These are phyloP conservation scores for Ericerus pela DNA, from an alignment of 1,140 invertebrate species.

Conservation along the genomic window DNA sequence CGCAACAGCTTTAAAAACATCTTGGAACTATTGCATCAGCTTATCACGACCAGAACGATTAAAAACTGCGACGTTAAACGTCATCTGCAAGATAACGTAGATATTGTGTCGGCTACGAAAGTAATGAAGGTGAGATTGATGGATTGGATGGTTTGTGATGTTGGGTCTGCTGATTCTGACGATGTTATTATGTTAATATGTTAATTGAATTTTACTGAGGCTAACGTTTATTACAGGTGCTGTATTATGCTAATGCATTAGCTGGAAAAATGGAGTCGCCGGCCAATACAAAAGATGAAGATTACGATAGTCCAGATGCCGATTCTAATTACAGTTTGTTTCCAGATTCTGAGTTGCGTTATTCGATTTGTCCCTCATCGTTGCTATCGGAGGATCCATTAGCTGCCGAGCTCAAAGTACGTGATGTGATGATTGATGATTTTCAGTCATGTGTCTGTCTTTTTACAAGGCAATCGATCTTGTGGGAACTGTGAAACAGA, in stretches of 20 bases:
- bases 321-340: conserved; percentile 16
- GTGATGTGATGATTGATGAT: background rate
- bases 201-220: background rate
- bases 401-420: conserved; percentile 28
- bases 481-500: background rate
- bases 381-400: conserved; percentile 39
- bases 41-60: conserved; percentile 67
- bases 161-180: conserved; percentile 15
- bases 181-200: background rate
- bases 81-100: conserved; percentile 66
- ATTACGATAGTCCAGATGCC: background rate
- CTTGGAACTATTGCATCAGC: conserved; percentile 67
- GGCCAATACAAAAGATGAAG: conserved; percentile 40
- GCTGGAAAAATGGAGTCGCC: conserved; percentile 61
- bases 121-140: conserved; percentile 51
- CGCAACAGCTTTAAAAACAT: conserved; percentile 52
- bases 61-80: conserved; percentile 52
- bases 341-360: background rate
- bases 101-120: conserved; percentile 65
- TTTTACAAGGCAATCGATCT: background rate
- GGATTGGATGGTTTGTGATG: background rate
- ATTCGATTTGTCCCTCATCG: background rate
- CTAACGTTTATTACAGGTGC: conserved; percentile 42
- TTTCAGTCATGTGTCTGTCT: background rate
- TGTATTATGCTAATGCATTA: conserved; percentile 79